Evolutionary conservation across 2,888 invertebrate genomes (phyloP).

Genomic region (Mechanitis messenoides): DNA sequence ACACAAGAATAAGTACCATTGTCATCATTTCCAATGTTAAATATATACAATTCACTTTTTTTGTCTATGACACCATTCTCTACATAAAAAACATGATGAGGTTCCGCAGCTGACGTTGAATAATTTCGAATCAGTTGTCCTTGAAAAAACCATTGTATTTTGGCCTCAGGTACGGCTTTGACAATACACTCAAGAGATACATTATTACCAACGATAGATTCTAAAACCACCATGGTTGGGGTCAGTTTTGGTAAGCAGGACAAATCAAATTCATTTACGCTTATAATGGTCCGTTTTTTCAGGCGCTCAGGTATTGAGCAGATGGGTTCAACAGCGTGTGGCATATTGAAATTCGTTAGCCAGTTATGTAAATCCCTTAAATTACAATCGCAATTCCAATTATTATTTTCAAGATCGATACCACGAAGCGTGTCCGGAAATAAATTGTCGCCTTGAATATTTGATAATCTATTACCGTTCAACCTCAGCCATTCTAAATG

Average conservation of each 20-base stretch:
- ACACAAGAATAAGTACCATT: constrained; percentile 91
- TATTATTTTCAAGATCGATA: constrained; percentile 89
- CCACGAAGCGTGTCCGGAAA: constrained; percentile 87
- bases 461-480: constrained; percentile 87
- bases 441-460: constrained; percentile 82
- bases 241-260: constrained; percentile 89
- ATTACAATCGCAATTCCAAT: constrained; percentile 92
- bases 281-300: constrained; percentile 80
- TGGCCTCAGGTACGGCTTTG: constrained; percentile 87
- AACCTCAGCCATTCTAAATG: constrained; percentile 90
- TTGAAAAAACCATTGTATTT: constrained; percentile 89
- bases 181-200: constrained; percentile 88
- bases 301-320: constrained; percentile 84
- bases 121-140: constrained; percentile 88
- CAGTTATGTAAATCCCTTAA: constrained; percentile 85
- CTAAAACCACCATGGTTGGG: constrained; percentile 84
- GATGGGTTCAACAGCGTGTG: constrained; percentile 85
- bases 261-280: constrained; percentile 81
- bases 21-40: constrained; percentile 85
- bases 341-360: constrained; percentile 85
- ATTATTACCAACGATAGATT: constrained; percentile 87
- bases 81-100: constrained; percentile 82
- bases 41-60: constrained; percentile 86
- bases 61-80: constrained; percentile 85
- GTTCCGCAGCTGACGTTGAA: constrained; percentile 79